Evolutionary conservation across 1,140 invertebrate genomes (phyloP).

Genomic region (Plectrocnemia conspersa): DNA sequence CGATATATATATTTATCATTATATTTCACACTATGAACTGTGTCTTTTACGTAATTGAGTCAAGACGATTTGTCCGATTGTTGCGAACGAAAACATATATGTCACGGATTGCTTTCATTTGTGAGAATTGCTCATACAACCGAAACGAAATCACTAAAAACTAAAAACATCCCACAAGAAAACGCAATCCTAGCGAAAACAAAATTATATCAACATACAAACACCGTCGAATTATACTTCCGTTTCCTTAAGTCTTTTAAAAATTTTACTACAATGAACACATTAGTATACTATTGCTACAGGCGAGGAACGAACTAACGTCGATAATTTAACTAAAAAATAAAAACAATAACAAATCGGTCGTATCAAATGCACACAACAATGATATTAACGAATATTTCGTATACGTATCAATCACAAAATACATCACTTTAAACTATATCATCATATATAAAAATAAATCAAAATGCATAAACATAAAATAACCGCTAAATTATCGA

Average conservation of each 20-base stretch:
- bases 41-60: no score
- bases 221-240: conserved; percentile 20
- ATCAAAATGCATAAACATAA: neutral
- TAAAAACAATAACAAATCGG: neutral
- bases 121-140: conserved; percentile 3
- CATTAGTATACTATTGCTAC: conserved; percentile 36
- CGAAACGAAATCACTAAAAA: neutral
- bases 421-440: neutral
- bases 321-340: conserved; percentile 22
- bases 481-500: conserved; percentile 4
- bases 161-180: conserved; percentile 3
- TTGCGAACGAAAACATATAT: conserved; percentile 11
- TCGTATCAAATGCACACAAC: conserved; percentile 5
- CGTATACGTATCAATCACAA: conserved; percentile 34
- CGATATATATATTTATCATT: conserved; percentile 14
- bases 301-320: conserved; percentile 31
- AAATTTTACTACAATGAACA: conserved; percentile 35
- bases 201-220: conserved; percentile 9
- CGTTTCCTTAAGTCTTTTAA: conserved; percentile 26
- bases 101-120: conserved; percentile 11
- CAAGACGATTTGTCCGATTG: no score
- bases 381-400: conserved; percentile 25
- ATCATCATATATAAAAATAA: neutral
- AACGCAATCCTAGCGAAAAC: conserved; percentile 1
- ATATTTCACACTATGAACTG: conserved; percentile 11